These are phyloP conservation scores for Callopanchax toddi DNA, from an alignment of 2,113 vertebrate species.

Conservation along the genomic window DNA sequence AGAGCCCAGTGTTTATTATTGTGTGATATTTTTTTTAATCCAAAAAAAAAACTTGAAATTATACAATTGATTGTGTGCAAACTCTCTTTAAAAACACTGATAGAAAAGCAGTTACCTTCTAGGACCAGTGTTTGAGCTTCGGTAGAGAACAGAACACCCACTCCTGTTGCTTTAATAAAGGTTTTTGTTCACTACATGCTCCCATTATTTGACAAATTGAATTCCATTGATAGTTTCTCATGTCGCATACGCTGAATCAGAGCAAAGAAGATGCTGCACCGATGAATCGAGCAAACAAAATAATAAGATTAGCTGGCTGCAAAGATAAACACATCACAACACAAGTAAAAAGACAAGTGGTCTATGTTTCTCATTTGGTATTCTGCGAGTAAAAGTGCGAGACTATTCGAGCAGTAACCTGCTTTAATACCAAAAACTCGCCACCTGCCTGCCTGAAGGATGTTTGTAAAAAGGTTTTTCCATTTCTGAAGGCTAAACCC, in stretches of 20 bases:
- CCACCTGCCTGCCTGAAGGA: neutral
- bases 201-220: conserved; percentile 19
- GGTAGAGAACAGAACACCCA: neutral
- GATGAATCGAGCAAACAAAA: conserved; percentile 12
- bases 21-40: no score
- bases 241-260: neutral
- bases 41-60: no score
- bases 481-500: neutral
- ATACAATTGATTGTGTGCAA: neutral
- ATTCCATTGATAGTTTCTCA: conserved; percentile 9
- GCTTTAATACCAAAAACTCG: conserved; percentile 1
- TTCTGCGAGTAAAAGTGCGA: neutral
- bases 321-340: neutral
- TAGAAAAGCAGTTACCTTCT: neutral
- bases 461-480: neutral
- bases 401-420: neutral
- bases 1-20: neutral
- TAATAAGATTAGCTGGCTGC: neutral
- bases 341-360: neutral
- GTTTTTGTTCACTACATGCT: conserved; percentile 15
- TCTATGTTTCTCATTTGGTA: neutral
- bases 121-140: conserved; percentile 6
- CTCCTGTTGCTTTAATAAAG: conserved; percentile 7
- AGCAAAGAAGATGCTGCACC: neutral
- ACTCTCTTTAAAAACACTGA: neutral